These are phyloP conservation scores for Oreocharis arfaki DNA, from an alignment of 2,113 vertebrate genomes.

Conservation along the genomic window DNA sequence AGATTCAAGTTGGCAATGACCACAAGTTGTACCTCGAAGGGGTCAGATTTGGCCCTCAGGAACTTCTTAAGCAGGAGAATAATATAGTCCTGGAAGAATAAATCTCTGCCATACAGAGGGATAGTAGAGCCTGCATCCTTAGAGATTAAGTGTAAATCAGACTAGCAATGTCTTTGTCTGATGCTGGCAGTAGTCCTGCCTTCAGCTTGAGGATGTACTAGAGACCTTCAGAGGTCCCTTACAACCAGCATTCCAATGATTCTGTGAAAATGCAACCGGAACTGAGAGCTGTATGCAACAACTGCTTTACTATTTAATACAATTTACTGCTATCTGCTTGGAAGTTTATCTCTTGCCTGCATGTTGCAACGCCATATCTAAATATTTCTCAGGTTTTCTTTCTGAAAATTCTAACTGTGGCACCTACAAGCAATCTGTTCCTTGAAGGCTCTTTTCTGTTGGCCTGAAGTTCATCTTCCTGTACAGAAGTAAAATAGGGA, in stretches of 20 bases:
- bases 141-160: not conserved
- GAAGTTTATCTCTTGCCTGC: not conserved
- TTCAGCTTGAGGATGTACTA: not conserved
- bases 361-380: not conserved
- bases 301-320: not conserved
- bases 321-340: not conserved
- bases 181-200: not conserved
- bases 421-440: not conserved
- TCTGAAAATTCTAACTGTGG: not conserved
- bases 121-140: not conserved
- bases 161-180: not conserved
- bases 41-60: not conserved
- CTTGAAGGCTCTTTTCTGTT: not conserved
- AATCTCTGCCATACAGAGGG: not conserved
- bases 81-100: not conserved
- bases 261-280: not conserved
- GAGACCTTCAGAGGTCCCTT: not conserved
- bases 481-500: not conserved
- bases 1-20: not conserved
- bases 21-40: not conserved
- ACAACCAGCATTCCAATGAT: not conserved
- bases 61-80: not conserved
- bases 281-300: not conserved
- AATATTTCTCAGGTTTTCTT: not conserved
- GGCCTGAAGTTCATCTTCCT: not conserved